Evolutionary conservation across 23 tunicate species (phyloP), one percentile per base, ranked within the genome.

Genomic region (Aplidium turbinatum): DNA sequence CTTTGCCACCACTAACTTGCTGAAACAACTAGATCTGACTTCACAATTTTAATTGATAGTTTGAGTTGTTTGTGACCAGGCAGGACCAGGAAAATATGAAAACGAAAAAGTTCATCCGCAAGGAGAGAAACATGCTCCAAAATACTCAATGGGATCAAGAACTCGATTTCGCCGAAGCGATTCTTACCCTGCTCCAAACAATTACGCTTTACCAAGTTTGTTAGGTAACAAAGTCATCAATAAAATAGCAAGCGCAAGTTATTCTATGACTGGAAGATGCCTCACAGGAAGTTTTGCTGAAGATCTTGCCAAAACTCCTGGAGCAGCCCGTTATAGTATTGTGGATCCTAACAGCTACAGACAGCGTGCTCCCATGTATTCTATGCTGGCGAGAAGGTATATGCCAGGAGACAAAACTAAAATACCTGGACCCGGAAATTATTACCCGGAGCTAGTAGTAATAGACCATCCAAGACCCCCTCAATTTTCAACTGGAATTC

Each of bases 391-490:
- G 19, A 52, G 98, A 54, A 47, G 88, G 30, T 85, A 75, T 72
- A 70, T 85, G 93, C 98, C 98, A 7, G 98, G 98, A 20, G 98
- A 93, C 80, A 93, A 85, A 36, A 93, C 98, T 50, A 67, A 51
- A n/a, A 93, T 80, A 51, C 98, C 98, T 16, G 98, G 98, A 11
- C 98, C 98, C 16, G 98, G 98, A 18, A 80, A 84, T 13, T 84
- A 93, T 54, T 73, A 80, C 66, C 98, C 98, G 2, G 98, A 93
- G 33, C 70, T 39, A 7, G 98, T 93, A 22, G 58, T 18, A 45
- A 68, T 82, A 42, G 81, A 93, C 74, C 73, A 79, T 38, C 87
- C 87, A 36, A 45, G 77, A 38, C 70, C 88, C 6, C 88, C 98
- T 0, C 77, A 80, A 57, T 93, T 46, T 52, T 93, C 98, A 3